These are phyloP conservation scores for Scotopteryx bipunctaria DNA, from an alignment of 2,888 invertebrate species.

Conservation along the genomic window DNA sequence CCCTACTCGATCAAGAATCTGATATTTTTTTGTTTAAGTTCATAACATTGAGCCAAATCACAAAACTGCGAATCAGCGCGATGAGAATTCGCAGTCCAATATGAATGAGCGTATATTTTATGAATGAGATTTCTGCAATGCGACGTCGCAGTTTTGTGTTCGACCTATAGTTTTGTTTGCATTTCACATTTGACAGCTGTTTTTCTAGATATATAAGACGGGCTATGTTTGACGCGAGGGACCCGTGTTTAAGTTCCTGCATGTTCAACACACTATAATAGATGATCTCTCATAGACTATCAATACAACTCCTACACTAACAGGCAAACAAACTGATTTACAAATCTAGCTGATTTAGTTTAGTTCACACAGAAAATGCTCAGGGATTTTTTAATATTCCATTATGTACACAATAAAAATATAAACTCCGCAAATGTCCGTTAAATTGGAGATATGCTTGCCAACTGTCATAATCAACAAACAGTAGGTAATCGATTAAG, in stretches of 20 bases:
- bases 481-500: no score
- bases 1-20: no score
- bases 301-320: constrained; percentile 19
- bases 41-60: no score
- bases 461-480: no score
- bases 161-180: not conserved
- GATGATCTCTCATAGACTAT: constrained; percentile 10
- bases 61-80: no score
- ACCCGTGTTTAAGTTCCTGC: not conserved
- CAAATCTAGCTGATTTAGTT: not conserved
- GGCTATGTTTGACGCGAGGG: not conserved
- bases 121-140: no score
- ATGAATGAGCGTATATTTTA: no score
- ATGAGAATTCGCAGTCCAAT: no score
- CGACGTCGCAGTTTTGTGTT: not conserved
- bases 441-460: no score
- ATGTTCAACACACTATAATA: constrained; percentile 4
- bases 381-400: not conserved
- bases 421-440: no score
- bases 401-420: no score
- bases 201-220: not conserved
- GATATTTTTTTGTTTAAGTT: no score
- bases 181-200: not conserved
- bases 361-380: not conserved
- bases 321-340: constrained; percentile 15